Evolutionary conservation across 2,888 invertebrate species (phyloP).

Genomic region (Galerucella nymphaeae): DNA sequence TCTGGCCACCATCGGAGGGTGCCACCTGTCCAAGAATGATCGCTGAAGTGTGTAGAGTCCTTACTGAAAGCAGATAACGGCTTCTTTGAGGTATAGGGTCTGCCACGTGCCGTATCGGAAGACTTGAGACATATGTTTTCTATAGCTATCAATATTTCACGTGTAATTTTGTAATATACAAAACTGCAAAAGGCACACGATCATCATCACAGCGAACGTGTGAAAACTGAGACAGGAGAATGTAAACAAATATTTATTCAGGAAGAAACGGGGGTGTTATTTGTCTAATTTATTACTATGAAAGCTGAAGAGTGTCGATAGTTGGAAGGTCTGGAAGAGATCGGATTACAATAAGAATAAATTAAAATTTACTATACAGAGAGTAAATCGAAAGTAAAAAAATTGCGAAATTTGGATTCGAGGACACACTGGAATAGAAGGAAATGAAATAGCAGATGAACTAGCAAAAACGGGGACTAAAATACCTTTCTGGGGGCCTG

Average conservation of each 20-base stretch:
- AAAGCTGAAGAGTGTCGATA: background rate
- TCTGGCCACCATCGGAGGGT: slow-evolving; percentile 39
- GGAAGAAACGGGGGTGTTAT: slow-evolving; percentile 9
- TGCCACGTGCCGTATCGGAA: slow-evolving; percentile 39
- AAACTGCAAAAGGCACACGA: slow-evolving; percentile 20
- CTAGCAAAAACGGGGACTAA: too few species aligned
- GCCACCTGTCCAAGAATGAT: slow-evolving; percentile 44
- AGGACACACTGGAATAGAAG: too few species aligned
- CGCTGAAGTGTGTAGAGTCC: slow-evolving; percentile 40
- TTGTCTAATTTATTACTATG: background rate
- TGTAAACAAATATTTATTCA: slow-evolving; percentile 28
- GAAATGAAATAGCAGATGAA: too few species aligned
- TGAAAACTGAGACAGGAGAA: slow-evolving; percentile 21
- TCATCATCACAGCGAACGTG: slow-evolving; percentile 22
- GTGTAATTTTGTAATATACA: slow-evolving; percentile 25
- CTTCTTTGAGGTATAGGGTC: slow-evolving; percentile 35
- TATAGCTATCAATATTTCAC: slow-evolving; percentile 23
- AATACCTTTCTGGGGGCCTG: too few species aligned
- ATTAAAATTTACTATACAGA: background rate
- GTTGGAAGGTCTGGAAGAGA: background rate
- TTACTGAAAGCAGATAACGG: slow-evolving; percentile 39
- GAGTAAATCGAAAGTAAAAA: too few species aligned
- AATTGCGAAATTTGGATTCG: too few species aligned
- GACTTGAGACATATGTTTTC: slow-evolving; percentile 22
- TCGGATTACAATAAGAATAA: background rate